Percentiles rank a stretch among this genome's conserved stretches.
Evolutionary conservation across 1,140 invertebrate genomes (phyloP).

Genomic region (Aphidius gifuensis): DNA sequence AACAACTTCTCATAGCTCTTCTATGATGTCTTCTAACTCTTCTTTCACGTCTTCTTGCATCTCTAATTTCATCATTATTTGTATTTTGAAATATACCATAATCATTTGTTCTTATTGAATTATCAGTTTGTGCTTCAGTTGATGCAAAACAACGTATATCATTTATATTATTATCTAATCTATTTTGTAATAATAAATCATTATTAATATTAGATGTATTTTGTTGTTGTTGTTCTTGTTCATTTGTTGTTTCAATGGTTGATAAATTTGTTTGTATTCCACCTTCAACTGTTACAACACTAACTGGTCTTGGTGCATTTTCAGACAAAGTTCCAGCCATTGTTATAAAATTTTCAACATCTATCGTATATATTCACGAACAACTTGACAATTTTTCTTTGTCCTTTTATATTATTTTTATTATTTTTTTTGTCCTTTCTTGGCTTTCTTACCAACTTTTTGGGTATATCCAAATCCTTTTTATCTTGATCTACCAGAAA

Average conservation of each 20-base stretch:
- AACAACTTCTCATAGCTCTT: slow-evolving; percentile 39
- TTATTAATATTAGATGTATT: too few species aligned
- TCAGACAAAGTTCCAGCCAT: slow-evolving; percentile 52
- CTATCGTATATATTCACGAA: slow-evolving; percentile 33
- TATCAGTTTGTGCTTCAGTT: slow-evolving; percentile 51
- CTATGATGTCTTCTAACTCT: slow-evolving; percentile 45
- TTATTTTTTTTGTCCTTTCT: background rate
- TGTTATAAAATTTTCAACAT: slow-evolving; percentile 9
- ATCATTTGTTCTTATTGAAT: slow-evolving; percentile 14
- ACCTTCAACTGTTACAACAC: slow-evolving; percentile 47
- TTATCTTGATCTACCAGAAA: too few species aligned
- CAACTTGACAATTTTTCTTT: slow-evolving; percentile 34
- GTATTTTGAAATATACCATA: background rate
- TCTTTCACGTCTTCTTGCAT: slow-evolving; percentile 46
- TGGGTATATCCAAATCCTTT: too few species aligned
- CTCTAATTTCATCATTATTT: slow-evolving; percentile 35
- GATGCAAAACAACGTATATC: slow-evolving; percentile 42
- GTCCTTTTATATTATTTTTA: slow-evolving; percentile 4
- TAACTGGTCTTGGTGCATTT: slow-evolving; percentile 51
- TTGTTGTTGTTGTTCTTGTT: background rate
- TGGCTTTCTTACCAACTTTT: background rate
- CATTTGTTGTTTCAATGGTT: slow-evolving; percentile 15
- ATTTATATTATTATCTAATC: slow-evolving; percentile 21
- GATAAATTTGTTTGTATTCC: slow-evolving; percentile 9
- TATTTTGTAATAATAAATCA: background rate